Evolutionary conservation across 2,888 invertebrate genomes (phyloP), one percentile per base, ranked within the genome.

Genomic region (Sphaerophoria rueppellii): DNA sequence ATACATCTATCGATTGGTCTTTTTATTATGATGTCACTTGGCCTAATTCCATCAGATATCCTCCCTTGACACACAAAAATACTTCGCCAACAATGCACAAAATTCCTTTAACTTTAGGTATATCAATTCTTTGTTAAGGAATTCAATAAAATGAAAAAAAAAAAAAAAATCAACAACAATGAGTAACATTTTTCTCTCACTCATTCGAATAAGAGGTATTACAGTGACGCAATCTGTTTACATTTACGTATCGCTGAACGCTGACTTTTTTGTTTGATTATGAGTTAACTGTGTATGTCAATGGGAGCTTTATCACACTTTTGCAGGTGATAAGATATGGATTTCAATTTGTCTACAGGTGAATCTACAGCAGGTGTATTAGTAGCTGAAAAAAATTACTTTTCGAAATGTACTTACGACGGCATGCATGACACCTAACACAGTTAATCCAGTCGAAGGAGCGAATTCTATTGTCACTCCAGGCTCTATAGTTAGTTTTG

Each of bases 391-490:
- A 24, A 24, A 24, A 24, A 24, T 2, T 24, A 24, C 24, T 24
- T 24, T 24, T 1, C 24, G 24, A 24, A 24, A 24, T 24, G 24
- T 86, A 93, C 95, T 95, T 93, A 99, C 99, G 94, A 96, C 94
- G 73, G 98, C 98, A 79, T 95, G 94, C 40, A 99, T 93, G 87
- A 96, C 94, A 88, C 99, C 99, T 89, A 96, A 94, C 58, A 99
- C 96, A 37, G 97, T 98, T 90, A 99, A 95, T 86, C 99, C 99
- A 88, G 97, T 95, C 93, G 98, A 97, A 3, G 98, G 97, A 5
- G 96, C 96, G 91, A 99, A 98, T 88, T 95, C 94, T 72, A 99
- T 93, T 89, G 95, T 96, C 0, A 98, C 98, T 35, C 99, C 99
- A 12, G 98, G 95, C 90, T 98, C 97, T 78, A 99, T 95, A 72